These are phyloP conservation scores for Lamellibrachia satsuma DNA, from an alignment of 2,888 invertebrate species.

Conservation along the genomic window DNA sequence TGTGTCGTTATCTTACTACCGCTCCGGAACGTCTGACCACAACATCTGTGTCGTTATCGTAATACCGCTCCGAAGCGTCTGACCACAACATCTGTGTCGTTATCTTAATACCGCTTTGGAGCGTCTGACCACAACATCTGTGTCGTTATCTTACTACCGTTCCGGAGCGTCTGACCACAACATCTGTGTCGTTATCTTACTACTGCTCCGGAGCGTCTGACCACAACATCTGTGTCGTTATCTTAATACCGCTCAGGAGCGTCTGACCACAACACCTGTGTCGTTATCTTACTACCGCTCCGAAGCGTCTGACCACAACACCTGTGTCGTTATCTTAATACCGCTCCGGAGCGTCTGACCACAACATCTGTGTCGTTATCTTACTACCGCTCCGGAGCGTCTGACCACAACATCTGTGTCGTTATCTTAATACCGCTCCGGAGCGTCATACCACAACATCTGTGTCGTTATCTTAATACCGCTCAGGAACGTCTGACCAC, in stretches of 20 bases:
- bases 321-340: too few species aligned
- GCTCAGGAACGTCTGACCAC: too few species aligned
- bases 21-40: too few species aligned
- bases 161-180: not conserved
- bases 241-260: too few species aligned
- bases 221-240: not conserved
- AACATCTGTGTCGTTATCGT: not conserved
- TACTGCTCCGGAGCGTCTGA: not conserved
- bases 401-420: not conserved
- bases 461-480: not conserved
- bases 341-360: not conserved
- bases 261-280: too few species aligned
- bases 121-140: not conserved
- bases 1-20: not conserved
- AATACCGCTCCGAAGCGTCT: not conserved
- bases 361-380: too few species aligned
- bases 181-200: not conserved
- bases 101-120: too few species aligned
- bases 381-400: not conserved
- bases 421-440: not conserved
- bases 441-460: not conserved
- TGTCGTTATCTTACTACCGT: too few species aligned
- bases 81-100: not conserved
- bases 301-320: not conserved
- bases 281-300: not conserved